These are phyloP conservation scores for Zoanthus sansibaricus DNA, from an alignment of 92 coral and sea anemone species.

Conservation along the genomic window DNA sequence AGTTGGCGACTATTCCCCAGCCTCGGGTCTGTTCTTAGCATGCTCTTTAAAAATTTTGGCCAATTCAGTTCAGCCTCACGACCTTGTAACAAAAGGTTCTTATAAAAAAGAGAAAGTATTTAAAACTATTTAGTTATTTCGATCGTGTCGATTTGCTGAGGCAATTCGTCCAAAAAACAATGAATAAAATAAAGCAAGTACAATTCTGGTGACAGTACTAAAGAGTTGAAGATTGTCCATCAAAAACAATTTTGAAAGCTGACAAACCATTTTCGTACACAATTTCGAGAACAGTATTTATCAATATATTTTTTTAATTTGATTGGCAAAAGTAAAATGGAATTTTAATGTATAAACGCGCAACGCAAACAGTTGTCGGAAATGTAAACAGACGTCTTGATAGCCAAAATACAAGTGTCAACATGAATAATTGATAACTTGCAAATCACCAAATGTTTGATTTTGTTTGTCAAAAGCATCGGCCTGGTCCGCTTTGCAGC, in stretches of 20 bases:
- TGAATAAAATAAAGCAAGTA: background rate
- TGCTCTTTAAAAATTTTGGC: too few relatives aligned
- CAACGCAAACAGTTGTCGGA: constrained; percentile 13
- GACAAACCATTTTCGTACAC: background rate
- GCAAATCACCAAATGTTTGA: background rate
- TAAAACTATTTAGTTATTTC: too few relatives aligned
- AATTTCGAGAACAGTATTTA: background rate
- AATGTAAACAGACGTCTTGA: constrained; percentile 13
- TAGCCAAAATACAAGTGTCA: background rate
- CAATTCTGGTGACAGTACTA: too few relatives aligned
- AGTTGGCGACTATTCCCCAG: too few relatives aligned
- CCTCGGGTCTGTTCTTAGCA: too few relatives aligned
- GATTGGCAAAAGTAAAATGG: background rate
- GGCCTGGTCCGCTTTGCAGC: background rate
- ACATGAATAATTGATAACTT: constrained; percentile 29
- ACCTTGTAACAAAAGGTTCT: too few relatives aligned
- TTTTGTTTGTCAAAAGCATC: background rate
- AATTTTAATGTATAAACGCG: background rate
- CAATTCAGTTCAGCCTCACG: too few relatives aligned
- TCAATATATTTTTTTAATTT: background rate
- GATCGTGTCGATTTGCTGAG: background rate
- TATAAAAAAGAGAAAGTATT: too few relatives aligned
- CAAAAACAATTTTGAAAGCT: too few relatives aligned
- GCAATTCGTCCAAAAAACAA: background rate
- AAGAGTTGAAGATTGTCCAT: too few relatives aligned